Evolutionary conservation across 1,140 invertebrate species (phyloP), one percentile per base, ranked within the genome.

Genomic region (Macrocentrus cingulum): DNA sequence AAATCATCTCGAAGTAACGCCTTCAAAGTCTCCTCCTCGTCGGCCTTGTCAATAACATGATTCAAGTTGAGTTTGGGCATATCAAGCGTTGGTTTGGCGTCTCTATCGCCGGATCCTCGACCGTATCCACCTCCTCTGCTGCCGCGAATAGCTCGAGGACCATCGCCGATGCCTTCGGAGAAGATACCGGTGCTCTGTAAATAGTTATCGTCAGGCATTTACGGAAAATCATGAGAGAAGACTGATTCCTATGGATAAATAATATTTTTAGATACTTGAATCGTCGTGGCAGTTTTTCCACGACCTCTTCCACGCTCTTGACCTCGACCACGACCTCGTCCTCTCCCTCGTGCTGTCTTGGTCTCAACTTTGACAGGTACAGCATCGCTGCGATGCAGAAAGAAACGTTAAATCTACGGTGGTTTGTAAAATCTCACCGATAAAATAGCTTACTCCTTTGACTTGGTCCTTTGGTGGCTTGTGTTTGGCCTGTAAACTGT

Each of bases 401-500:
- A 53, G 16, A 25, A 22, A 29, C 7, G 15, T 22, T 19, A 22
- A 46, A 32, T 56, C 2, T 44, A 18, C 41, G 9, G 34, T 15
- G n/a, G 13, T 45, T 55, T 25, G 36, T 36, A 34, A 44, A 45
- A n/a, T 25, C 49, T 25, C 13, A n/a, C 23, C 19, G 36, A 50
- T 13, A 23, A 3, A 49, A 45, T 9, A 16, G 64, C 70, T 59
- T 69, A 80, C 77, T 76, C 71, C 34, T 69, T 72, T 58, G 74
- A 76, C 20, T 76, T 80, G 25, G 62, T 74, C 48, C 75, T 69
- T 22, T 74, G 74, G 13, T 67, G 74, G 67, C 78, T 79, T 3
- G 79, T 53, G 63, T 80, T 80, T 41, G 77, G 77, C 6, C 53
- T 68, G 42, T 75, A 79, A 1, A 72, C 19, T 61, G 73, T 77